Evolutionary conservation across 2,113 vertebrate species (phyloP), one percentile per base, ranked within the genome.

Genomic region (Ctenodactylus gundi): DNA sequence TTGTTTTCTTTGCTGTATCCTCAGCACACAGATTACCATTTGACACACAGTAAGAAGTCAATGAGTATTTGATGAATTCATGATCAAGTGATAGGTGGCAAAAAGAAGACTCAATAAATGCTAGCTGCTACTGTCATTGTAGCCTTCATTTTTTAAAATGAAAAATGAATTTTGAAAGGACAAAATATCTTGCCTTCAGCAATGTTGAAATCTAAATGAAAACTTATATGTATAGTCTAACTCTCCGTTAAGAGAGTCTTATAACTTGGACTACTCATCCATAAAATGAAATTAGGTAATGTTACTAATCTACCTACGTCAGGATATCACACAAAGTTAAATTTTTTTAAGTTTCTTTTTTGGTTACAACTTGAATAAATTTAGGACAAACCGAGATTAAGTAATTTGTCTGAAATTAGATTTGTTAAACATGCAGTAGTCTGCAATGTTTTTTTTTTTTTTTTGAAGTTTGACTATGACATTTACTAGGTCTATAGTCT

Each of bases 81-180:
- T 73, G 12, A 94, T 81, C n/a, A 51, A 88, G 80, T n/a, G 58
- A 65, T 39, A 92, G 23, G 49, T 70, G 44, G 46, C 25, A 82
- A 94, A 86, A 62, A 68, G 72, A 57, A 34, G 41, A 5, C 72
- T 86, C 34, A 70, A 62, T n/a, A 51, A 93, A 83, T 41, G 12
- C 58, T 78, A 77, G 39, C 29, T 83, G 34, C 83, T 89, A n/a
- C 20, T 49, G 12, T 51, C 36, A 62, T 41, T 25, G 23, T 15
- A 46, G 44, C 23, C 49, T 90, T 80, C 49, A n/a, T 36, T 85
- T 68, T 25, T 67, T 12, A 7, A n/a, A 51, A 44, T 31, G 23
- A 77, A 68, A 94, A 85, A 41, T 62, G 12, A 85, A 55, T 85
- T 89, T 76, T 76, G 27, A n/a, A 75, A 85, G 80, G 36, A 67